Percentiles rank a stretch among this genome's conserved stretches.
These are phyloP conservation scores for Callyntrura guangdongensis DNA, from an alignment of 2,888 invertebrate species.

Conservation along the genomic window DNA sequence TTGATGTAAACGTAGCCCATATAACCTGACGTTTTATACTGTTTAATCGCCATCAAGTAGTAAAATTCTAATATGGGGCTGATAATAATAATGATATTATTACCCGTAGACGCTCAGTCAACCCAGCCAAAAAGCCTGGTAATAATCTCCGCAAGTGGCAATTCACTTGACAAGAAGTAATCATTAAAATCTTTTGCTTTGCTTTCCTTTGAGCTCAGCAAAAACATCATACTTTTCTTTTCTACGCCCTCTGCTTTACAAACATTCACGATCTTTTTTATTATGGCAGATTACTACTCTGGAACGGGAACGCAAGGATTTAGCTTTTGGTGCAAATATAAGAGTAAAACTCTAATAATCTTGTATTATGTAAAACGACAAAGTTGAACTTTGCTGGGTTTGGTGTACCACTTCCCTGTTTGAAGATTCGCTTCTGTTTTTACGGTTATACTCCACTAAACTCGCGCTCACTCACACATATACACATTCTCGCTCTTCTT, in stretches of 20 bases:
- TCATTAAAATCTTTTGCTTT: conserved; percentile 42
- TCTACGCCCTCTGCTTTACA: neutral
- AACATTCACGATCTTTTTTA: neutral
- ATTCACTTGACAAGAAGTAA: conserved; percentile 44
- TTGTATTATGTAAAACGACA: conserved; percentile 56
- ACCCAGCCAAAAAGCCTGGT: neutral
- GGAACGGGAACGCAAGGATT: neutral
- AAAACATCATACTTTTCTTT: neutral
- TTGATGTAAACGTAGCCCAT: too few species aligned
- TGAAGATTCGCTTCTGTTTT: conserved; percentile 13
- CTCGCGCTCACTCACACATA: too few species aligned
- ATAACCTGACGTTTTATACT: too few species aligned
- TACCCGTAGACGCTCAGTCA: neutral
- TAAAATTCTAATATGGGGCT: too few species aligned
- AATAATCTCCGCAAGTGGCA: conserved; percentile 43
- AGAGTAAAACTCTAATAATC: neutral
- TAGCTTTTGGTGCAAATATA: neutral
- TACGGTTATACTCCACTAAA: neutral
- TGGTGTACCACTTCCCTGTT: conserved; percentile 20
- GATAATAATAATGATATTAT: neutral
- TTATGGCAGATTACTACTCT: too few species aligned
- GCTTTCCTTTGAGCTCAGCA: neutral
- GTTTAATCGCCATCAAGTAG: too few species aligned
- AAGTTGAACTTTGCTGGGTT: conserved; percentile 55
- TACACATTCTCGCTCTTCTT: too few species aligned